Percentiles rank a stretch among this genome's conserved stretches.
Conservation (phyloP, 1,140 invertebrate genomes). For the Mamestra configurata region DNA sequence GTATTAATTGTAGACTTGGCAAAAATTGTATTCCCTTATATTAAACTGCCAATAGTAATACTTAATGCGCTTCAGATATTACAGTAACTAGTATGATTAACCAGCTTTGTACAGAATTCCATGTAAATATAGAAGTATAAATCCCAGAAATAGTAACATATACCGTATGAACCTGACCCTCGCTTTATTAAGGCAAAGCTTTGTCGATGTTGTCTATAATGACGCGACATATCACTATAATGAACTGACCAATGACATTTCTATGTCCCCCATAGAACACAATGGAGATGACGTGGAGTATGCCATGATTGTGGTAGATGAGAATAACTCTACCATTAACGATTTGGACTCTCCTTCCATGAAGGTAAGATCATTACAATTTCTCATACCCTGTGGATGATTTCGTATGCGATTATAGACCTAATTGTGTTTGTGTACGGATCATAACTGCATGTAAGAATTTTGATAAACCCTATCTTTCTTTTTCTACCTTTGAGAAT, state of each 20-base stretch:
- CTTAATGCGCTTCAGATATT: constrained; percentile 1
- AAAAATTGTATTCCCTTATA: neutral
- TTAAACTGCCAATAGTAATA: neutral
- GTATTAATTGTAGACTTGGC: constrained; percentile 6
- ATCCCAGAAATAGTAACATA: constrained; percentile 24
- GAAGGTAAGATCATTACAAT: constrained; percentile 90
- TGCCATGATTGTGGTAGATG: constrained; percentile 96
- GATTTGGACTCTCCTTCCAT: constrained; percentile 94
- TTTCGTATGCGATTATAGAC: constrained; percentile 36
- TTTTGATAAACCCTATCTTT: constrained; percentile 33
- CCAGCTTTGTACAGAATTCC: constrained; percentile 48
- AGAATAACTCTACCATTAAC: constrained; percentile 95
- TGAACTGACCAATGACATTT: constrained; percentile 45
- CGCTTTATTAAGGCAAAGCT: constrained; percentile 71
- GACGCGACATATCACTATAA: neutral
- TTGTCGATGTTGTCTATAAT: constrained; percentile 65
- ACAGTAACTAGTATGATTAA: neutral
- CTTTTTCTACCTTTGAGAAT: constrained; percentile 28
- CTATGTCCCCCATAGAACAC: constrained; percentile 73
- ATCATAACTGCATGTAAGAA: constrained; percentile 45
- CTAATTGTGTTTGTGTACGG: constrained; percentile 40
- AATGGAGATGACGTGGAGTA: constrained; percentile 94
- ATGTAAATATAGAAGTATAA: constrained; percentile 28
- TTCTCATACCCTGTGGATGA: neutral
- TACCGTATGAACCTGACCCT: constrained; percentile 47